A percentile compares a stretch with the other conserved stretches of the same genome.
Conservation (phyloP, 2,888 invertebrate species). For the Ophioninae sp. region DNA sequence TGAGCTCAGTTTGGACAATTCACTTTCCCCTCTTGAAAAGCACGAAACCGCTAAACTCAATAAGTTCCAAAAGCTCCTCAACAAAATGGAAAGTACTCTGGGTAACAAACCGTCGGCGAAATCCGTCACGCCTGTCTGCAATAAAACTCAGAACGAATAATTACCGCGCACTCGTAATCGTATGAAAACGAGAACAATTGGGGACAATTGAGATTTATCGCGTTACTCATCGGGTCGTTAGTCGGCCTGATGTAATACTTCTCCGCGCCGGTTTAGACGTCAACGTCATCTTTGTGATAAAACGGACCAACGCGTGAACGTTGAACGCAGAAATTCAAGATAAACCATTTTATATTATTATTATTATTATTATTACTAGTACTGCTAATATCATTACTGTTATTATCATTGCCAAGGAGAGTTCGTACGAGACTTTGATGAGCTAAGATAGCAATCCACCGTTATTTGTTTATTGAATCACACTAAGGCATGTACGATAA, state of each 20-base stretch:
- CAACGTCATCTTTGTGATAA: conserved; percentile 19
- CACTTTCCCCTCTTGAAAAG: conserved; percentile 49
- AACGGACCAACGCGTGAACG: not conserved
- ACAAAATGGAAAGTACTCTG: conserved; percentile 74
- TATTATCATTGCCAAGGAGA: too few species aligned
- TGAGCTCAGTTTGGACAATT: conserved; percentile 33
- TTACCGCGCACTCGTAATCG: not conserved
- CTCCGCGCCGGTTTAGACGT: not conserved
- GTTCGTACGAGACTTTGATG: not conserved
- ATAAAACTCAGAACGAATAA: conserved; percentile 41
- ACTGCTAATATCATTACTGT: too few species aligned
- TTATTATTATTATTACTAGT: not conserved
- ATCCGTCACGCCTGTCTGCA: conserved; percentile 38
- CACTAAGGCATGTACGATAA: not conserved
- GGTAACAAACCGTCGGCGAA: conserved; percentile 63
- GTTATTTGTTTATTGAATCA: not conserved
- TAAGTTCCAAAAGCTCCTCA: conserved; percentile 75
- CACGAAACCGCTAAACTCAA: conserved; percentile 67
- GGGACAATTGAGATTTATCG: conserved; percentile 1
- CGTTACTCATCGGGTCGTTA: conserved; percentile 2
- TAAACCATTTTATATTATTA: conserved; percentile 12
- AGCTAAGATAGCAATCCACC: not conserved
- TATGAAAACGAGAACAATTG: conserved; percentile 5
- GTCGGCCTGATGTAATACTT: not conserved
- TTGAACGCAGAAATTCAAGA: not conserved